Base-by-base conservation (phyloP, 53 echinoderm and acorn worm species). In the Mesocentrotus franciscanus region DNA sequence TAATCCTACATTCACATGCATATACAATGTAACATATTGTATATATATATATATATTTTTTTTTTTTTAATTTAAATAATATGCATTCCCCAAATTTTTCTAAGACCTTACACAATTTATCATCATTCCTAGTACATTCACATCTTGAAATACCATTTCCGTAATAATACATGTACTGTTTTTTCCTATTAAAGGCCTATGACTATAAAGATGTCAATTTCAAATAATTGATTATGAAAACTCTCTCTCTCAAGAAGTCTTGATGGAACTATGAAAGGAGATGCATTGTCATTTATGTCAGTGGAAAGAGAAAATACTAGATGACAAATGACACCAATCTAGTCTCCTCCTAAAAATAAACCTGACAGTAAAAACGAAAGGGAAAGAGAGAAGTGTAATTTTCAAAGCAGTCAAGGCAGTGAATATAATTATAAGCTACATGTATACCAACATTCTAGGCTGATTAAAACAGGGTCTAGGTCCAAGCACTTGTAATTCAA, bases 321-420 rank as follows among this genome's bases (percentile, higher is more conserved):
- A 42, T 57, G 11, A 27, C 24, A 85, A 58, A 85, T 85, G 57
- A 32, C 10, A 56, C 24, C 87, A 57, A 24, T 56, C 56, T 11
- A 57, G 26, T 26, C 10, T 85, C 57, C n/a, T 57, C 39, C 79
- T 79, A 18, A 57, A 85, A 85, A n/a, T 85, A 85, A 85, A 85
- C 87, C 26, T 83, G 83, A 39, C 10, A 85, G 10, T 57, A 57
- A 42, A 1, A 39, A 57, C 26, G 26, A 85, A 58, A 85, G 58
- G 26, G n/a, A 85, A 85, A 22, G 24, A 20, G 4, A 57, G 12
- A 83, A 56, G 58, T 56, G 58, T 85, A n/a, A 85, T 85, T 26
- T 27, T 27, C 11, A 58, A 20, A 56, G 57, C 58, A 85, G 57
- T 85, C 16, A 26, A 85, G 58, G 6, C 10, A 27, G 75, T 9